Evolutionary conservation across 1,140 invertebrate genomes (phyloP).

Genomic region (Philopotamus ludificatus): DNA sequence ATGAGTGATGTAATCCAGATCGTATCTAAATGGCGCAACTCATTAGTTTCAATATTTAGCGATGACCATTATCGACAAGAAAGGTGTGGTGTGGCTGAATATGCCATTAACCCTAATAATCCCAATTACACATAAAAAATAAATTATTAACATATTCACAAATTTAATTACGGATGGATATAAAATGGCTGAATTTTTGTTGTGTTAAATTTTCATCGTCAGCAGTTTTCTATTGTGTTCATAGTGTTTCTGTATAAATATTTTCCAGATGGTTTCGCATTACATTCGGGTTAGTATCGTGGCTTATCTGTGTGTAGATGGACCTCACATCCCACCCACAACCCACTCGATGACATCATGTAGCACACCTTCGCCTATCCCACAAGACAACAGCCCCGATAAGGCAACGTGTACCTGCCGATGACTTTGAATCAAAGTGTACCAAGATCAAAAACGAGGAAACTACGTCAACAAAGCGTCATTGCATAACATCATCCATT

Average conservation of each 20-base stretch:
- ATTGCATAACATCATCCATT: too few relatives aligned
- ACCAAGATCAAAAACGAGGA: background rate
- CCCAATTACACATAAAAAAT: background rate
- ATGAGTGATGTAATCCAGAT: background rate
- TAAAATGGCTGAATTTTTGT: background rate
- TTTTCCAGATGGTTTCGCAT: background rate
- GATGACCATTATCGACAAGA: slow-evolving; percentile 14
- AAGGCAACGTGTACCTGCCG: background rate
- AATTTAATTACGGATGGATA: too few relatives aligned
- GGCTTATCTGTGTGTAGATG: too few relatives aligned
- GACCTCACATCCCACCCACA: background rate
- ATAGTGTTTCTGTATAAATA: too few relatives aligned
- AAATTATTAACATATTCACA: background rate
- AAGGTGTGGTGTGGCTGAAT: slow-evolving; percentile 4
- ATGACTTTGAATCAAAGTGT: background rate
- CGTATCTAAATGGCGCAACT: background rate
- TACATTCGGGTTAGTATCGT: too few relatives aligned
- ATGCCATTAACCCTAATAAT: background rate
- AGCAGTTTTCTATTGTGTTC: too few relatives aligned
- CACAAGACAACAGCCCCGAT: background rate
- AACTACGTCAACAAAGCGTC: background rate
- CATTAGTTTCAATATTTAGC: slow-evolving; percentile 14
- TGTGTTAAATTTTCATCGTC: background rate
- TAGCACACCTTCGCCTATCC: background rate
- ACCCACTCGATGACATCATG: slow-evolving; percentile 6